These are phyloP conservation scores for Chaetodon trifascialis DNA, from an alignment of 2,113 vertebrate species.

Conservation along the genomic window DNA sequence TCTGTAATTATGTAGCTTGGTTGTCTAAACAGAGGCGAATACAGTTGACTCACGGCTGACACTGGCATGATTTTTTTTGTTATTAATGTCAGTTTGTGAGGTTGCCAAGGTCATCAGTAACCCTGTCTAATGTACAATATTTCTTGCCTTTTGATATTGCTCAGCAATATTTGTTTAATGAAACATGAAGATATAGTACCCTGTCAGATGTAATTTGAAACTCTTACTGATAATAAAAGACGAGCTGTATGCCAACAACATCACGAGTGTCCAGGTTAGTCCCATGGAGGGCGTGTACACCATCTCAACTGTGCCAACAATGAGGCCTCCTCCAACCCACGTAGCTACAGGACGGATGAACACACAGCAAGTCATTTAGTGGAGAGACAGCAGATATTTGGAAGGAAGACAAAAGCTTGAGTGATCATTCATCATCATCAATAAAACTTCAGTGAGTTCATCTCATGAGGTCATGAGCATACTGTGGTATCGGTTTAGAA, in stretches of 20 bases:
- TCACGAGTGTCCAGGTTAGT: not conserved
- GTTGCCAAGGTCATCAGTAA: too few species aligned
- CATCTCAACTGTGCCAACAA: slow-evolving; percentile 45
- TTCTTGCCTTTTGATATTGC: not conserved
- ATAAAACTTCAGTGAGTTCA: not conserved
- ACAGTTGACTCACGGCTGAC: too few species aligned
- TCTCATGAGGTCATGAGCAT: too few species aligned
- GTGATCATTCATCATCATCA: not conserved
- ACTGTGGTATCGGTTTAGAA: too few species aligned
- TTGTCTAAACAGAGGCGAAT: too few species aligned
- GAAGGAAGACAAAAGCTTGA: not conserved
- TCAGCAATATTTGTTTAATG: not conserved
- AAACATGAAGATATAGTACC: not conserved
- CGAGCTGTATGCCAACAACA: not conserved
- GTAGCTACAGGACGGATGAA: slow-evolving; percentile 31
- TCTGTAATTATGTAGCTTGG: not conserved
- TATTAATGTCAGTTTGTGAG: too few species aligned
- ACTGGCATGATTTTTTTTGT: too few species aligned
- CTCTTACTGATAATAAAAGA: slow-evolving; percentile 42
- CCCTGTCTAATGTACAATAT: too few species aligned
- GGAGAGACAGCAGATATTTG: not conserved
- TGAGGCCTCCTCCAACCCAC: slow-evolving; percentile 49
- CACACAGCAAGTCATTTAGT: not conserved
- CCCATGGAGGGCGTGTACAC: slow-evolving; percentile 50
- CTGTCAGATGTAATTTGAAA: not conserved